Percentiles rank a stretch among this genome's conserved stretches.
Conservation (phyloP, 2,113 vertebrate genomes). For the Paratilapia polleni region DNA sequence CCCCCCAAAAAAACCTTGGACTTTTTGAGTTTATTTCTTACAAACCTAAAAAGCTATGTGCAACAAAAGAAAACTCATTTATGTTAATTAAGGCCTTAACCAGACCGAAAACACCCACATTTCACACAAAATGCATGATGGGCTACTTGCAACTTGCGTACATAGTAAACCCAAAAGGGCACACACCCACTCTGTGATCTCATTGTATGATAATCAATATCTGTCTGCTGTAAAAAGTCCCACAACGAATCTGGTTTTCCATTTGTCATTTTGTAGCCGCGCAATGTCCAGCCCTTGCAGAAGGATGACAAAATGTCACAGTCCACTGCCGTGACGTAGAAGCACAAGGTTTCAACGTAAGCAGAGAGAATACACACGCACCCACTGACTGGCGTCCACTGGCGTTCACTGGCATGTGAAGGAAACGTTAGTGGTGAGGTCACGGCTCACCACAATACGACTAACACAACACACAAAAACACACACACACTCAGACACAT, state of each 20-base stretch:
- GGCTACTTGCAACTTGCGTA: neutral
- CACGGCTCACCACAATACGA: slow-evolving; percentile 60
- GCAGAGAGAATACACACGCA: slow-evolving; percentile 47
- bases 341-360: slow-evolving; percentile 23
- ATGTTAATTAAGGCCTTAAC: neutral
- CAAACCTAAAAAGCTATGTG: no score
- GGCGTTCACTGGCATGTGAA: slow-evolving; percentile 24
- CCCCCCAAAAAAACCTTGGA: no score
- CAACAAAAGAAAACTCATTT: no score
- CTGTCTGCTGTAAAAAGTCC: slow-evolving; percentile 34
- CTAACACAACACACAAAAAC: slow-evolving; percentile 14
- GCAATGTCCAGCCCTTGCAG: neutral
- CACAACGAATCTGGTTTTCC: slow-evolving; percentile 33
- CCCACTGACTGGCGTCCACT: no score
- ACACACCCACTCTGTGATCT: slow-evolving; percentile 37
- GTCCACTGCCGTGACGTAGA: slow-evolving; percentile 28
- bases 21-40: no score
- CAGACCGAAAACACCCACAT: neutral
- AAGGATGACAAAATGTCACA: slow-evolving; percentile 44
- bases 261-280: slow-evolving; percentile 9
- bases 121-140: neutral
- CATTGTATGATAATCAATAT: slow-evolving; percentile 5
- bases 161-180: slow-evolving; percentile 31
- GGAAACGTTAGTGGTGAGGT: slow-evolving; percentile 59
- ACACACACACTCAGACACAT: slow-evolving; percentile 8